Base-by-base conservation (phyloP, 92 coral and sea anemone species). In the Zoanthus gigantus region DNA sequence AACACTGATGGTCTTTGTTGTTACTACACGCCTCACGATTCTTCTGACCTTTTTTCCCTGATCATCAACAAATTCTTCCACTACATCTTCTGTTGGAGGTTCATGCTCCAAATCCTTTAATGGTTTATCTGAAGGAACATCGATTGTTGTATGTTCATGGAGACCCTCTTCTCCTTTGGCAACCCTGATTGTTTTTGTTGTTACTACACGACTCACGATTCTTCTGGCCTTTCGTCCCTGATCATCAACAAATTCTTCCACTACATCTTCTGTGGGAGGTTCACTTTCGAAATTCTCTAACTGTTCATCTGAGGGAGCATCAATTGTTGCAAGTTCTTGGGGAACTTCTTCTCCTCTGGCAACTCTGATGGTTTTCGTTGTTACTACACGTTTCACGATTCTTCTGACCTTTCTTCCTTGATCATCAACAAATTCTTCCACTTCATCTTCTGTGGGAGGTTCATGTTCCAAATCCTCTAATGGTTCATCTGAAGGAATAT, bases 61-160 rank as follows among this genome's bases (percentile, higher is more conserved):
- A 7, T 91, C 92, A 66, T 91, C 94, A 32, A 91, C 88, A 73
- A 86, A 94, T 71, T 94, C 98, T 60, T 91, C 91, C 9, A 89
- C 86, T 48, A 86, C 60, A 73, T 94, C 95, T 73, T 87, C 93
- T 16, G 83, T 78, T 14, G 83, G 83, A 14, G 83, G 28, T 14
- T 78, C 71, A 30, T 30, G 47, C 2, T 77, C 85, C 4, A 23
- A 32, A 32, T 47, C 42, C 58, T 50, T 50, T 72, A 32, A 23
- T 81, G 83, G 83, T 17, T 88, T 4, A 34, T 34, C 42, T 34
- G 42, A 34, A 34, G 42, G 42, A 34, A 34, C 42, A 34, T 34
- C 42, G 0, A 14, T 46, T 56, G 67, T 54, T 0, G 46, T 14
- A 9, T 47, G 84, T 16, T 88, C 67, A 48, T 30, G 37, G 52